Percentiles rank a stretch among this genome's conserved stretches.
phyloP scores from a whole-genome alignment of 1,140 invertebrate species.

The Riptortus pedestris region DNA sequence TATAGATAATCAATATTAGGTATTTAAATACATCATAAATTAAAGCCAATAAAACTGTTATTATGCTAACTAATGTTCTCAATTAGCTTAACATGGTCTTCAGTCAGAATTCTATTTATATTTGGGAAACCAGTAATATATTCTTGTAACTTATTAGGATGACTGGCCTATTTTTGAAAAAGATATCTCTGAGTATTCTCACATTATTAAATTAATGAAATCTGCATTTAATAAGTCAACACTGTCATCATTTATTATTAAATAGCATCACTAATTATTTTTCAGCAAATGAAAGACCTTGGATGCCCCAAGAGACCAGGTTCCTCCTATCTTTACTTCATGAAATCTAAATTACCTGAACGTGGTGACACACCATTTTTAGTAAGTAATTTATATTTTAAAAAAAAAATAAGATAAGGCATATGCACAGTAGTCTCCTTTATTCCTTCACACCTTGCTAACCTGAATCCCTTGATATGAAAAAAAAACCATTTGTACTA shows the following conservation, averaged over 20 bases:
- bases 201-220: neutral
- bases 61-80: too few species aligned
- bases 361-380: slow-evolving; percentile 10
- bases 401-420: neutral
- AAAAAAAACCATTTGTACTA: neutral
- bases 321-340: slow-evolving; percentile 1
- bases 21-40: too few species aligned
- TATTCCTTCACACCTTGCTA: neutral
- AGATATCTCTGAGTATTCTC: neutral
- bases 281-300: slow-evolving; percentile 14
- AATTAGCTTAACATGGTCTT: neutral
- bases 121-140: neutral
- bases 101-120: neutral
- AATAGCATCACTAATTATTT: neutral
- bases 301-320: slow-evolving; percentile 18
- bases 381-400: neutral
- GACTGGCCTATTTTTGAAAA: neutral
- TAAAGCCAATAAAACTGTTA: too few species aligned
- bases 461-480: neutral
- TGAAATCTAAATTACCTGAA: slow-evolving; percentile 17
- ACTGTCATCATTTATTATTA: too few species aligned
- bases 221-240: too few species aligned
- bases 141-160: neutral
- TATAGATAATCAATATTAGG: too few species aligned
- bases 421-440: neutral